Evolutionary conservation across 2,113 vertebrate genomes (phyloP).

Genomic region (Gymnocephalus cernua): DNA sequence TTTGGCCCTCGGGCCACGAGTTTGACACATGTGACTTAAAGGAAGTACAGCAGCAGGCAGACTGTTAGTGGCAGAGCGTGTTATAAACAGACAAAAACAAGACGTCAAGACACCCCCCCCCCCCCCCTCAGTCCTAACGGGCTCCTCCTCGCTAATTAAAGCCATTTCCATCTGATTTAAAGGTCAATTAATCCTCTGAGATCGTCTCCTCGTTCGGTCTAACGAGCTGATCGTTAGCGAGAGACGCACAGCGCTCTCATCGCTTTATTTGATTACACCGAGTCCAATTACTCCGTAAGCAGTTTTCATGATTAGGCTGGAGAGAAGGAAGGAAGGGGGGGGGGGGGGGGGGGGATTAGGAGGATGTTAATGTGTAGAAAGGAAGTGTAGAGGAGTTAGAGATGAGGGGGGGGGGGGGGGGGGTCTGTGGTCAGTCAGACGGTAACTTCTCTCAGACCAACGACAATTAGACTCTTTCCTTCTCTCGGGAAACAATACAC

Average conservation of each 20-base stretch:
- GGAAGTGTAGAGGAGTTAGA: constrained; percentile 33
- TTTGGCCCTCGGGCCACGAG: too few relatives aligned
- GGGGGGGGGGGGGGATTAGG: constrained; percentile 79
- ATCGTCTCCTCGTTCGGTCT: constrained; percentile 81
- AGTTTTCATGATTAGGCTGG: constrained; percentile 87
- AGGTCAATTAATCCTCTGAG: constrained; percentile 95
- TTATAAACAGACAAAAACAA: too few relatives aligned
- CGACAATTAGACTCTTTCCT: constrained; percentile 92
- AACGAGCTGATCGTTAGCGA: constrained; percentile 62
- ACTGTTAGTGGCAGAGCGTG: too few relatives aligned
- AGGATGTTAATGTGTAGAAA: constrained; percentile 88
- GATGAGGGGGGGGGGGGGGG: not conserved
- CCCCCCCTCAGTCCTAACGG: too few relatives aligned
- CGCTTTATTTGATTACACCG: constrained; percentile 76
- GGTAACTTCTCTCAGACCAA: constrained; percentile 88
- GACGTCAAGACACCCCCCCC: too few relatives aligned
- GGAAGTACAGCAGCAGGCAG: too few relatives aligned
- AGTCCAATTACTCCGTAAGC: constrained; percentile 92
- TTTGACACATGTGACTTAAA: too few relatives aligned
- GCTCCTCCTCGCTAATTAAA: constrained; percentile 55
- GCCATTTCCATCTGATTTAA: constrained; percentile 86
- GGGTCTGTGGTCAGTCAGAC: constrained; percentile 84
- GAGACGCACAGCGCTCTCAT: constrained; percentile 40
- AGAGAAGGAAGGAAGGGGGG: not conserved
- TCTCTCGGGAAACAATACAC: constrained; percentile 92